Percentiles rank a stretch among this genome's conserved stretches.
phyloP scores from a whole-genome alignment of 2,888 invertebrate species.

The Capitulum mitella region DNA sequence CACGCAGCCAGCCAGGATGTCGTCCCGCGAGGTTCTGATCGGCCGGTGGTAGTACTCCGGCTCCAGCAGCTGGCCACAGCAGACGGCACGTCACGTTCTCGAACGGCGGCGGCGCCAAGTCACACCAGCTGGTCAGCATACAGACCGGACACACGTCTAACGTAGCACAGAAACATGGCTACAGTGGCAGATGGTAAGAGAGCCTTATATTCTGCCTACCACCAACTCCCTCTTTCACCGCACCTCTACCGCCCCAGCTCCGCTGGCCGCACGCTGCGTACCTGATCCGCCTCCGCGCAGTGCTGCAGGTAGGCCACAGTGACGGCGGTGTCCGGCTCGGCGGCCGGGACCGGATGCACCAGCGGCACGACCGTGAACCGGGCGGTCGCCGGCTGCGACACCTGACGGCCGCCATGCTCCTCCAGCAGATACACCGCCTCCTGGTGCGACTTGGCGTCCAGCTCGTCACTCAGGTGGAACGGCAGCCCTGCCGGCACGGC shows the following conservation, averaged over 20 bases:
- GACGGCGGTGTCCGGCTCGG: conserved; percentile 50
- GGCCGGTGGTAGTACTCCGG: conserved; percentile 66
- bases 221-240: no score
- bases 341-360: conserved; percentile 51
- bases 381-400: conserved; percentile 48
- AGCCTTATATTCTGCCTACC: no score
- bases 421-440: conserved; percentile 38
- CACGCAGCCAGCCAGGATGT: conserved; percentile 57
- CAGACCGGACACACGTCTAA: neutral
- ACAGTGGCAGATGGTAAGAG: no score
- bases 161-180: neutral
- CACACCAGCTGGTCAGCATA: neutral
- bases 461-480: neutral
- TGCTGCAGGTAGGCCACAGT: conserved; percentile 68
- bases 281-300: conserved; percentile 51
- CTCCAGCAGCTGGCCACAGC: conserved; percentile 48
- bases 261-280: neutral
- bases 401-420: conserved; percentile 46
- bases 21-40: conserved; percentile 46
- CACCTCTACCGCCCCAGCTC: no score
- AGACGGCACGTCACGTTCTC: neutral
- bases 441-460: neutral
- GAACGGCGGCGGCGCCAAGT: no score
- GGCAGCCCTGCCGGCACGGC: neutral
- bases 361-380: conserved; percentile 44